Conservation (phyloP, 2,888 invertebrate species). For the Anoplius nigerrimus region DNA sequence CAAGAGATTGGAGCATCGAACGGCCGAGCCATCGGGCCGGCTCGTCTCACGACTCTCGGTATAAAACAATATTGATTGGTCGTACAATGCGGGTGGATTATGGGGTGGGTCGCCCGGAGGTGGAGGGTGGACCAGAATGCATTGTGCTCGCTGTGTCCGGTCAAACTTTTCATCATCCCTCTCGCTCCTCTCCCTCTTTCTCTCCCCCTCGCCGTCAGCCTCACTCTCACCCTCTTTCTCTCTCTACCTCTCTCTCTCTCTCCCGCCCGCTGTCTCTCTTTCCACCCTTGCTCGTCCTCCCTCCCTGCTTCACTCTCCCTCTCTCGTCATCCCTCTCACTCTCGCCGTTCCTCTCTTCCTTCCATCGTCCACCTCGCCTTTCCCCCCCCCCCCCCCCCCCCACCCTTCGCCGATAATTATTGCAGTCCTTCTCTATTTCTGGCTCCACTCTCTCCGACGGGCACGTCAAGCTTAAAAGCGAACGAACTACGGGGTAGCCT, state of each 20-base stretch:
- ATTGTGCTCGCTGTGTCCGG: conserved; percentile 67
- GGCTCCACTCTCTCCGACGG: conserved; percentile 46
- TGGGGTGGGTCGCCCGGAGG: conserved; percentile 62
- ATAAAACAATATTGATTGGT: conserved; percentile 73
- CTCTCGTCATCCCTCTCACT: conserved; percentile 18
- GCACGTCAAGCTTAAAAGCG: conserved; percentile 47
- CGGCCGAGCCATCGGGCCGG: conserved; percentile 52
- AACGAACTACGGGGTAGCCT: neutral
- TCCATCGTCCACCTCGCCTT: conserved; percentile 37
- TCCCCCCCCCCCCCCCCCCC: conserved; percentile 40
- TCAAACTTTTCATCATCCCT: conserved; percentile 61
- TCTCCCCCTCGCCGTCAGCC: conserved; percentile 28
- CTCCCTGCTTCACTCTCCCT: conserved; percentile 40
- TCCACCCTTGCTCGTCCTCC: conserved; percentile 41
- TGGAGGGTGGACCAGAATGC: conserved; percentile 65
- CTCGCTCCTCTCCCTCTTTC: conserved; percentile 12
- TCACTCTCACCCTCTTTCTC: conserved; percentile 26
- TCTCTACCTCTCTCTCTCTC: too few relatives aligned
- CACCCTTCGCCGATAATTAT: conserved; percentile 66
- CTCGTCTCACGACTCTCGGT: conserved; percentile 64
- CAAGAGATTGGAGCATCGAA: conserved; percentile 47
- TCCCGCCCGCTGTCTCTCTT: conserved; percentile 25
- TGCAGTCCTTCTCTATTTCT: conserved; percentile 62
- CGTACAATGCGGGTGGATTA: conserved; percentile 69
- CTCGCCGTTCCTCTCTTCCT: conserved; percentile 46